Evolutionary conservation across 2,797 vertebrate species (phyloP).

Genomic region (Pogonophryne albipinna): DNA sequence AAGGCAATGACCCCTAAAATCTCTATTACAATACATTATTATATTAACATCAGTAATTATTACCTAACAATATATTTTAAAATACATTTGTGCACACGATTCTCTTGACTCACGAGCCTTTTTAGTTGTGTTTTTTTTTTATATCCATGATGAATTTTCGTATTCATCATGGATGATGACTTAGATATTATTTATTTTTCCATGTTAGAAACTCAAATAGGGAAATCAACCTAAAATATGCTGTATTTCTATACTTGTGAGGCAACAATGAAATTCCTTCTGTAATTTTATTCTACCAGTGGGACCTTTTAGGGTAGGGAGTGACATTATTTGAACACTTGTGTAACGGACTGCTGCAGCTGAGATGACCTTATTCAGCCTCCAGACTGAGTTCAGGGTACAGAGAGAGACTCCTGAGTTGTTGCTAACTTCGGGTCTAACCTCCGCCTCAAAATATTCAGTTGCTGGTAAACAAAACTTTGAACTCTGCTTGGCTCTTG

Average conservation of each 20-base stretch:
- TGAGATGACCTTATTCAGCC: not conserved
- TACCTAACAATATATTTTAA: not conserved
- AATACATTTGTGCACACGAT: not conserved
- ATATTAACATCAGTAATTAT: not conserved
- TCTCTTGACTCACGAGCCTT: not conserved
- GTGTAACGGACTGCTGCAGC: not conserved
- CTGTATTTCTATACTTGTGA: not conserved
- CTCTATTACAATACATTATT: not conserved
- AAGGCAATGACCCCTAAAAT: not conserved
- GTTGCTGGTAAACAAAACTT: not conserved
- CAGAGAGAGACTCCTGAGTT: not conserved
- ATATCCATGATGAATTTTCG: no score
- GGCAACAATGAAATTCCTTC: not conserved
- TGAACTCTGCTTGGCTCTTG: not conserved
- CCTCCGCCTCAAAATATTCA: not conserved
- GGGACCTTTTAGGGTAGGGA: not conserved
- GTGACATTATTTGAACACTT: not conserved
- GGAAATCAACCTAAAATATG: no score
- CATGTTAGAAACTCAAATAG: no score
- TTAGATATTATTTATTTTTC: not conserved
- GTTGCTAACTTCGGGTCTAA: not conserved
- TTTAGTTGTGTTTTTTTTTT: no score
- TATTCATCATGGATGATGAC: not conserved
- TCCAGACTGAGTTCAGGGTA: not conserved
- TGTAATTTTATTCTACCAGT: not conserved